Evolutionary conservation across 2,113 vertebrate species (phyloP), one percentile per base, ranked within the genome.

Genomic region (Atrichornis clamosus): DNA sequence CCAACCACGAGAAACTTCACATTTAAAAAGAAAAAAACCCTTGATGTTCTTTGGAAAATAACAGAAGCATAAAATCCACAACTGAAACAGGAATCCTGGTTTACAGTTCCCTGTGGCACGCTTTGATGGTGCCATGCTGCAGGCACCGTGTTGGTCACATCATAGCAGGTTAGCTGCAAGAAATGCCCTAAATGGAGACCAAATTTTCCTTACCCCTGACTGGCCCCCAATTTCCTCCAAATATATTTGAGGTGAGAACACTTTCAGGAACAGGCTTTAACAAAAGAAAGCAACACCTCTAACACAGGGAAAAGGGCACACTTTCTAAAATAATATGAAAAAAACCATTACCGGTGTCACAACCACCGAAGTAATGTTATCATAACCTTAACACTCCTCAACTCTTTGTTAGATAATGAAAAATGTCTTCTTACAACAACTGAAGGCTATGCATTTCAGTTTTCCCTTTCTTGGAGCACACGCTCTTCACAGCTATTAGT

Each of bases 341-440:
- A 72, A 65, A 73, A 8, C 0, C 9, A 67, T 83, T 86, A 63
- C 44, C 84, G 35, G 52, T 74, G 55, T 62, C 72, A 55, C 35
- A 90, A 22, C 21, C 52, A 84, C 24, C 1, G 0, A 90, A 56
- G 44, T 68, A 88, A 73, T 37, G 20, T 62, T 91, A 69, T 46
- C 58, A 53, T 59, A 96, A 93, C 39, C 55, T 58, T 49, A 89
- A 85, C 56, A 52, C 32, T 50, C 28, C 11, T 27, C 60, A 81
- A 3, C 22, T 60, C 78, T 78, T 44, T 79, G 56, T 20, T 1
- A 0, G 44, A 44, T 90, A 59, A 90, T 78, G 72, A 95, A 87
- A 96, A 96, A 86, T 60, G 62, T 47, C 72, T 93, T 85, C 67
- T 86, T 39, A 67, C 90, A 82, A 41, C 50, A 89, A 68, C 23